Evolutionary conservation across 2,113 vertebrate species (phyloP).

Genomic region (Pristiophorus japonicus): DNA sequence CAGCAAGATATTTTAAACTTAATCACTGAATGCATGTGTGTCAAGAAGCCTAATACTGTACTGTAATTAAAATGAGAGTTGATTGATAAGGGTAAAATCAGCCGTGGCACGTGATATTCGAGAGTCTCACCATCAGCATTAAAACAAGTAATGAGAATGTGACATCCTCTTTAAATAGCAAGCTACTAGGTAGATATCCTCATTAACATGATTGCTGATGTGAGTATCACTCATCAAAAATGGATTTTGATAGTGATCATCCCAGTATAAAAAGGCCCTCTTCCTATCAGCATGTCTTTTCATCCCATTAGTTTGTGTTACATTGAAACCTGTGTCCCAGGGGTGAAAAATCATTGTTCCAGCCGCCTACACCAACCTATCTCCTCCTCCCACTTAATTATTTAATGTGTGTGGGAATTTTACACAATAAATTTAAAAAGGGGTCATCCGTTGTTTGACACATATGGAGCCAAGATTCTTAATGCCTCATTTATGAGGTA

Average conservation of each 20-base stretch:
- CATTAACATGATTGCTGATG: not conserved
- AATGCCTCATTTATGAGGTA: not conserved
- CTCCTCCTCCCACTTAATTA: not conserved
- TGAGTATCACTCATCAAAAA: not conserved
- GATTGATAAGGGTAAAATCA: slow-evolving; percentile 6
- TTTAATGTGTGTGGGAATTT: not conserved
- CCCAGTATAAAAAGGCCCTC: not conserved
- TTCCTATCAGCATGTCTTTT: not conserved
- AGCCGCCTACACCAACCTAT: not conserved
- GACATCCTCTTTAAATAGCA: not conserved
- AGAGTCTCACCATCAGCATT: not conserved
- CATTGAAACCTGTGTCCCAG: not conserved
- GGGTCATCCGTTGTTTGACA: no score
- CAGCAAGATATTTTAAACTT: slow-evolving; percentile 22
- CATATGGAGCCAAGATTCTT: not conserved
- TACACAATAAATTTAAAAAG: not conserved
- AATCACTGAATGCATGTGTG: not conserved
- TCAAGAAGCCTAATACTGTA: not conserved
- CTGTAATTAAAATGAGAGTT: slow-evolving; percentile 15
- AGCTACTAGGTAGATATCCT: not conserved
- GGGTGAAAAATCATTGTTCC: not conserved
- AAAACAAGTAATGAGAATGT: not conserved
- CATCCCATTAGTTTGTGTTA: not conserved
- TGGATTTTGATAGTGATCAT: slow-evolving; percentile 25
- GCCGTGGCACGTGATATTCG: not conserved